These are phyloP conservation scores for Gnathonemus echidnorhynchus DNA, from an alignment of 2,113 vertebrate genomes.

Conservation along the genomic window DNA sequence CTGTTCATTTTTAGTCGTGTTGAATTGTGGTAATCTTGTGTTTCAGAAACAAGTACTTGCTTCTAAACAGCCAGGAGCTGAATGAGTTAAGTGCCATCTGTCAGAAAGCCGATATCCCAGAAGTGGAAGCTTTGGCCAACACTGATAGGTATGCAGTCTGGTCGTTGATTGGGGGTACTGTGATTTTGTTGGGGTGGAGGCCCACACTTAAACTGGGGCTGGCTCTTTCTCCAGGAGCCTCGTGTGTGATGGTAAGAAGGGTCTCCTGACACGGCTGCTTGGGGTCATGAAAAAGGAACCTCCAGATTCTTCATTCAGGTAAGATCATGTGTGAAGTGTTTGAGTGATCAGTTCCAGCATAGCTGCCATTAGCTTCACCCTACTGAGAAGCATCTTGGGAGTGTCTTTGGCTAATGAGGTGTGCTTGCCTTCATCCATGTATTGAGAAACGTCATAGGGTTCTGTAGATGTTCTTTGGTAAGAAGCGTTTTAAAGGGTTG, in stretches of 20 bases:
- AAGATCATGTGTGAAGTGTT: background rate
- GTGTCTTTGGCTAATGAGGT: background rate
- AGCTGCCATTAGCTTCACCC: background rate
- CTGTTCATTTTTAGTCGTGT: background rate
- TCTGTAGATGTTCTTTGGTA: background rate
- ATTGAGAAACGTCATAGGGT: background rate
- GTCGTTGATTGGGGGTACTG: background rate
- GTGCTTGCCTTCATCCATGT: background rate
- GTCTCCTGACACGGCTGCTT: conserved; percentile 84
- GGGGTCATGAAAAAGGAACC: conserved; percentile 98
- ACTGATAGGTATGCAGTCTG: conserved; percentile 73
- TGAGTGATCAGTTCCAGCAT: background rate
- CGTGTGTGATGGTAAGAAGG: conserved; percentile 93
- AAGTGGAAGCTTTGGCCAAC: conserved; percentile 92
- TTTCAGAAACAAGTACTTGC: conserved; percentile 92
- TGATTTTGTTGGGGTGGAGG: background rate
- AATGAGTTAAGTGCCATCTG: conserved; percentile 96
- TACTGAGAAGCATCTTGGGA: background rate
- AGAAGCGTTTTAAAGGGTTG: background rate
- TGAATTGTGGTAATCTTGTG: background rate
- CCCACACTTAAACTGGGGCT: background rate
- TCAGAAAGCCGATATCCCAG: conserved; percentile 92
- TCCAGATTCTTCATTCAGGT: conserved; percentile 95
- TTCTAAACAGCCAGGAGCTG: conserved; percentile 89
- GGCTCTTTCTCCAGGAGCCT: conserved; percentile 66